Base-by-base conservation (phyloP, 2,113 vertebrate genomes). In the Drymodes brunneopygia region DNA sequence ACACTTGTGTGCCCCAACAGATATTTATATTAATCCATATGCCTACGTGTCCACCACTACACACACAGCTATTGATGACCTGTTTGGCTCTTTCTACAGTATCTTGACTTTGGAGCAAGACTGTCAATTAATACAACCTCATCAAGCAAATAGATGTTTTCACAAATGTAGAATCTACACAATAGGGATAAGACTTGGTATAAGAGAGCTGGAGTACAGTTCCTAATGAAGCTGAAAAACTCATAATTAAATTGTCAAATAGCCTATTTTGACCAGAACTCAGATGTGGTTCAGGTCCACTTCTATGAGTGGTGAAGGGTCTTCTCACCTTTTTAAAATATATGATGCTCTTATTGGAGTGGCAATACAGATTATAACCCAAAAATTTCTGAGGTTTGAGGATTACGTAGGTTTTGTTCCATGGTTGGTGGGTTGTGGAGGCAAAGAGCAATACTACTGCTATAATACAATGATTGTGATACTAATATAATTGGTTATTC, bases 341-440 rank as follows among this genome's bases (percentile, higher is more conserved):
- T 36, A 33, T 36, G 25, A 27, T 81, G 18, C 15, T 15, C 5
- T 57, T 21, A 31, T 11, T 84, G 35, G 21, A 92, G 47, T 19
- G 31, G 7, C 13, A 44, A 50, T 35, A 48, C 3, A 0, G 0
- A 36, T 48, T 66, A 25, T 24, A 86, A 35, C 15, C 40, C 8
- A 57, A 57, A 89, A 20, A 20, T 0, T 36, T 42, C 18, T 38
- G 57, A 48, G 4, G 3, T 29, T 78, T 92, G 22, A 91, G 28
- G 28, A 42, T 73, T 83, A 31, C 29, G 19, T 66, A 14, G 12
- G 6, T 66, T 45, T 85, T 24, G 25, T 67, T 79, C 31, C 14
- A n/a, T 2, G 14, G 19, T 9, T 64, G 36, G 3, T 15, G 18
- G 44, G 42, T 36, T 38, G 14, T 25, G 35, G 27, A 38, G 35